A percentile compares a stretch with the other conserved stretches of the same genome.
These are phyloP conservation scores for Eulemur rufifrons DNA, from an alignment of 2,113 vertebrate genomes.

Conservation along the genomic window DNA sequence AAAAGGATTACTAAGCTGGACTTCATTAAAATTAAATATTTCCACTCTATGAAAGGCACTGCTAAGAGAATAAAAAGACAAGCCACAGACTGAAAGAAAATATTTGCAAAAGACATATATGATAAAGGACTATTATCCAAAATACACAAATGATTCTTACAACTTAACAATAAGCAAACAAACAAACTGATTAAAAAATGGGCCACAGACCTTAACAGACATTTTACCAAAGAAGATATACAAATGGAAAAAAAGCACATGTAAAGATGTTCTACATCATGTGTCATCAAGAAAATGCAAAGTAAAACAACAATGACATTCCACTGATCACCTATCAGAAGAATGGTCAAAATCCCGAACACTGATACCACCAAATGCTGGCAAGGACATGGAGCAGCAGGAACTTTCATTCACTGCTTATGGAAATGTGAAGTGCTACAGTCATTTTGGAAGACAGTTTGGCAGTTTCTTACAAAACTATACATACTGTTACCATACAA, in stretches of 20 bases:
- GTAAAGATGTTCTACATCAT: not conserved
- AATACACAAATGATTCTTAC: not conserved
- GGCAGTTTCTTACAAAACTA: not conserved
- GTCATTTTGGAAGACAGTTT: not conserved
- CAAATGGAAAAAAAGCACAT: not conserved
- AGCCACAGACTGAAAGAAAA: not conserved
- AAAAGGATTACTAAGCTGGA: not conserved
- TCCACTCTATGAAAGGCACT: not conserved
- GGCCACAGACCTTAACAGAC: not conserved
- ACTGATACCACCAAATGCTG: not conserved
- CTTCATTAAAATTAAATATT: not conserved
- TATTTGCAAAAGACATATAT: not conserved
- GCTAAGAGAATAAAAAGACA: not conserved
- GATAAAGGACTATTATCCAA: not conserved
- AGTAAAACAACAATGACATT: not conserved
- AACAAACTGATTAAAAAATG: not conserved
- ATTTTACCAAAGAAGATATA: not conserved
- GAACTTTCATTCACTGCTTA: not conserved
- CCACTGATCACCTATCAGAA: not conserved
- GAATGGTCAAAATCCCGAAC: not conserved
- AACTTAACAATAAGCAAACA: too few relatives aligned
- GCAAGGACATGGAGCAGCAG: not conserved
- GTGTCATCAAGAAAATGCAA: not conserved
- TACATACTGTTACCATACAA: too few relatives aligned
- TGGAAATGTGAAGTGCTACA: not conserved